These are phyloP conservation scores for Acrocephalus scirpaceus DNA, from an alignment of 2,797 vertebrate species.

Conservation along the genomic window DNA sequence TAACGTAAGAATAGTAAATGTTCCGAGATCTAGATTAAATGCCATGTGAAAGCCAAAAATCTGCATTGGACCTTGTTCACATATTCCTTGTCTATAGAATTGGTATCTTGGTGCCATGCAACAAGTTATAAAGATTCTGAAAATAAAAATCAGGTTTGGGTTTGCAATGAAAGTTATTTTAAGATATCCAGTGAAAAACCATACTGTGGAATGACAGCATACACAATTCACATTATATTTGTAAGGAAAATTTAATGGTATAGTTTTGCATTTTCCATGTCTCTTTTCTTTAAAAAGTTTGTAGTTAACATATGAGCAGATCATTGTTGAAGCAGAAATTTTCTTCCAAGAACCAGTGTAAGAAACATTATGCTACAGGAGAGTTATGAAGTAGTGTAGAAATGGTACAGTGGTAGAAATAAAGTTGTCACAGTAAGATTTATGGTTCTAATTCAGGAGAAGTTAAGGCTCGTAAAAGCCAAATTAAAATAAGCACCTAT, in stretches of 20 bases:
- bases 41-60: not conserved
- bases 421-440: not conserved
- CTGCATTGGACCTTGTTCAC: not conserved
- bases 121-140: not conserved
- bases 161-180: not conserved
- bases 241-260: not conserved
- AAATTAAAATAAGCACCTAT: not conserved
- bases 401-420: not conserved
- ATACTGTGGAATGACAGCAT: not conserved
- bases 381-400: not conserved
- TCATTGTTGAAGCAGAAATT: not conserved
- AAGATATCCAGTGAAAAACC: not conserved
- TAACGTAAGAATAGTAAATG: not conserved
- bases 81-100: not conserved
- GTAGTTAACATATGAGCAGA: not conserved
- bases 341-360: not conserved
- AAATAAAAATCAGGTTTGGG: not conserved
- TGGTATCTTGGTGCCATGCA: not conserved
- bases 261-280: not conserved
- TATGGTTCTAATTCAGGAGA: not conserved
- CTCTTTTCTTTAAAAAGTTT: not conserved
- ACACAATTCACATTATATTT: not conserved
- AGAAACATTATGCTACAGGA: not conserved
- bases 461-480: not conserved
- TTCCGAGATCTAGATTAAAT: not conserved